These are phyloP conservation scores for Apodemus sylvaticus DNA, from an alignment of 2,113 vertebrate genomes.

Conservation along the genomic window DNA sequence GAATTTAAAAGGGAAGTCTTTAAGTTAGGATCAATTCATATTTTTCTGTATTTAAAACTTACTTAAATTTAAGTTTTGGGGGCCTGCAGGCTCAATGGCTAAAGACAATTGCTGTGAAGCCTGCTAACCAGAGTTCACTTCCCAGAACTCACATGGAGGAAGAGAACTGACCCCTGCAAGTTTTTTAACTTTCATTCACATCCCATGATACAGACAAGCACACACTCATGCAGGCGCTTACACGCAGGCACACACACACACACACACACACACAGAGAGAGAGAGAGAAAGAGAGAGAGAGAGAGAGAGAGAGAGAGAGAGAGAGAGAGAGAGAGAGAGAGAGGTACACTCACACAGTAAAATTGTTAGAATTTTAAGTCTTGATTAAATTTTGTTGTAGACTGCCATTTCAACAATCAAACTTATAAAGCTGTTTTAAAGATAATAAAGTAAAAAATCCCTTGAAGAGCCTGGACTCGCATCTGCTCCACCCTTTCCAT, in stretches of 20 bases:
- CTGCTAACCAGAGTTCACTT: background rate
- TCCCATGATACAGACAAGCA: background rate
- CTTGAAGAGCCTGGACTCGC: background rate
- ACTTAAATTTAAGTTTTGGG: background rate
- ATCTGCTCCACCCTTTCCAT: background rate
- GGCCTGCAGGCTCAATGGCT: background rate
- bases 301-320: too few relatives aligned
- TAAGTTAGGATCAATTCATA: background rate
- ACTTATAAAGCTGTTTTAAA: background rate
- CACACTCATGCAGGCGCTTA: background rate
- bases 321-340: too few relatives aligned
- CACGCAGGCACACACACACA: background rate
- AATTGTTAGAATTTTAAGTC: background rate
- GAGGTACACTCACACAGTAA: background rate
- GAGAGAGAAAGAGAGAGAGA: too few relatives aligned
- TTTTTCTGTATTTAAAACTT: background rate
- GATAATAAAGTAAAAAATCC: background rate
- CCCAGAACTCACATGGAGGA: background rate
- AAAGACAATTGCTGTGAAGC: background rate
- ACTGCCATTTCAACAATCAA: background rate
- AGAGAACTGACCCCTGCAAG: background rate
- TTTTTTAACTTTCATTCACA: background rate
- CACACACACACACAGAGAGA: background rate
- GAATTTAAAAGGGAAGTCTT: background rate
- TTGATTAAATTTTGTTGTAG: background rate